Evolutionary conservation across 2,797 vertebrate species (phyloP), one percentile per base, ranked within the genome.

Genomic region (Gymnopithys bicolor): DNA sequence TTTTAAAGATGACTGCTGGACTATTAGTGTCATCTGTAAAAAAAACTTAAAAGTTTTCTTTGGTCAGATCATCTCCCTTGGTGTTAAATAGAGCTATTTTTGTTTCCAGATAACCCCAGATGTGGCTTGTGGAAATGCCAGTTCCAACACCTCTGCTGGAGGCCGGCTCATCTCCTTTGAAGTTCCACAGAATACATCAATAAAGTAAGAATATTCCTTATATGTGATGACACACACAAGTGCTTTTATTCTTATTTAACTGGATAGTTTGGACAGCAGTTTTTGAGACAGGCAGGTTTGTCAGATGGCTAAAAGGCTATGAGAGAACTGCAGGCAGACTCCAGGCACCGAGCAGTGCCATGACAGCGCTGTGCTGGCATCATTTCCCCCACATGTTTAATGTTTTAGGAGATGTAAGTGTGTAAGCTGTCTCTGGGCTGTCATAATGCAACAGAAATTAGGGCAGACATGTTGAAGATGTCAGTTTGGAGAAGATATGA

Each of bases 101-200:
- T 75, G 21, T 71, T 91, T 96, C 85, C 95, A 99, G 99, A 98
- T 99, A 93, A 97, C 94, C 2, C 98, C 99, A 87, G 98, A 99
- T 85, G 97, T 98, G 55, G 98, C 98, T 95, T 99, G 99, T 97
- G 98, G 98, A 91, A 99, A 99, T 91, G 98, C 98, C 49, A 99
- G 98, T 93, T 98, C 98, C 70, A 99, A 99, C 92, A 99, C 98
- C 96, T 98, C 99, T 70, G 98, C 98, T 35, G 98, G 98, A 80
- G 98, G 98, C 71, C 98, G 99, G 53, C 98, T 98, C 90, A 95
- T 98, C 59, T 98, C 98, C 67, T 98, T 99, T 95, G 99, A 99
- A 97, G 98, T 99, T 91, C 98, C 99, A 15, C 99, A 99, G 94
- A 99, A 99, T 93, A 98, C 99, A 13, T 98, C 99, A 77, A 98